These are phyloP conservation scores for Hyaena hyaena DNA, from an alignment of 2,113 vertebrate genomes.

Conservation along the genomic window DNA sequence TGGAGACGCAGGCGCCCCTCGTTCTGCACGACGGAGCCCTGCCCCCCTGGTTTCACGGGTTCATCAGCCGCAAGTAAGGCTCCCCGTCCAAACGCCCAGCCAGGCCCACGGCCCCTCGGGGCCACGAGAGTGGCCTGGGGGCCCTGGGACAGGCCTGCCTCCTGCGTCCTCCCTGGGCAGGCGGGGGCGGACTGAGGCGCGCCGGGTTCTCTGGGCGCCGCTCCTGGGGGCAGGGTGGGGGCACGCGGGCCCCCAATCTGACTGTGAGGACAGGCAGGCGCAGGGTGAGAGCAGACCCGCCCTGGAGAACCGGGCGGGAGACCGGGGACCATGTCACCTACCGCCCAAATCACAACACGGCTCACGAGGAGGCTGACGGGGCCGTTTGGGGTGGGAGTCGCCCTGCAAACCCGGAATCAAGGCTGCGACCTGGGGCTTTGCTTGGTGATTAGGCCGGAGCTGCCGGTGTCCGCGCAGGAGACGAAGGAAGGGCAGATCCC, in stretches of 20 bases:
- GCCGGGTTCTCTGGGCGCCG: accelerated
- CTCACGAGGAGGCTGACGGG: background rate
- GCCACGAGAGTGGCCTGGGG: background rate
- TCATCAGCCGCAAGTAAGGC: slow-evolving; percentile 91
- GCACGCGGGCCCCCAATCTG: accelerated
- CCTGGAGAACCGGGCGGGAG: too few relatives aligned
- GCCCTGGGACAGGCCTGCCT: background rate
- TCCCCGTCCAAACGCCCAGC: background rate
- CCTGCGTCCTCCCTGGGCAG: background rate
- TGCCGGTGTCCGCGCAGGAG: background rate
- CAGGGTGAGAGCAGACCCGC: too few relatives aligned
- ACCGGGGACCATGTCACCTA: too few relatives aligned
- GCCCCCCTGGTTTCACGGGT: slow-evolving; percentile 92
- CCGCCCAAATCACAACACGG: background rate
- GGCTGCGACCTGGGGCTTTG: background rate
- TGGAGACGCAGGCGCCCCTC: slow-evolving; percentile 87
- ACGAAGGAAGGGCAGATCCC: background rate
- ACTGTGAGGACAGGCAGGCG: too few relatives aligned
- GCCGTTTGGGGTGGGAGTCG: background rate
- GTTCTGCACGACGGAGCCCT: slow-evolving; percentile 87
- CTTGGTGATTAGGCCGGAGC: background rate
- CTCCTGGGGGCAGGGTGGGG: background rate
- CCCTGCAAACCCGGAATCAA: background rate
- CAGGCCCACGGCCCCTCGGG: accelerated
- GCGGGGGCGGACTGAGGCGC: background rate